Conservation (phyloP, 1,140 invertebrate species). For the Fopius arisanus region DNA sequence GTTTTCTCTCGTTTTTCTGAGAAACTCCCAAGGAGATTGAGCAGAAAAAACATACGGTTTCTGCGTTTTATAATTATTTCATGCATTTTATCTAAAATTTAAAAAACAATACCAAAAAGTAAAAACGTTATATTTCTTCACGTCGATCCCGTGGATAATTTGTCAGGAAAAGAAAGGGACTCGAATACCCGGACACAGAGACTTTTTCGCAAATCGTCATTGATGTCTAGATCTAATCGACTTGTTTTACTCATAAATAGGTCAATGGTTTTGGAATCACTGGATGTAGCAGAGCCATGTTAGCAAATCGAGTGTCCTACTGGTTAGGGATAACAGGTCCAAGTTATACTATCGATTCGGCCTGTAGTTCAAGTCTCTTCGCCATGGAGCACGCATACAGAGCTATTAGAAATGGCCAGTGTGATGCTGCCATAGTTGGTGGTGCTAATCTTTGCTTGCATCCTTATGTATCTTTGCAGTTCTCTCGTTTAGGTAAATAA, state of each 20-base stretch:
- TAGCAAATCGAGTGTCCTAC: slow-evolving; percentile 89
- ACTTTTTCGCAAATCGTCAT: too few relatives aligned
- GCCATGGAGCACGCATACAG: slow-evolving; percentile 85
- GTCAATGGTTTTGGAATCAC: slow-evolving; percentile 60
- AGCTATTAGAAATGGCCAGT: slow-evolving; percentile 78
- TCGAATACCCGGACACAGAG: too few relatives aligned
- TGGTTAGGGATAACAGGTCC: slow-evolving; percentile 76
- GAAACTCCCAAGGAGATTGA: too few relatives aligned
- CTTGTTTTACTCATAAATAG: slow-evolving; percentile 33
- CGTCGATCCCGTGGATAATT: too few relatives aligned
- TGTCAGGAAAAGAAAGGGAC: too few relatives aligned
- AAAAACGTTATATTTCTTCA: too few relatives aligned
- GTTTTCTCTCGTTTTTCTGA: too few relatives aligned
- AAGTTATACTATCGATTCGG: slow-evolving; percentile 85
- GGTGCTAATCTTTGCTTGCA: slow-evolving; percentile 86
- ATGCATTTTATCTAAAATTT: too few relatives aligned
- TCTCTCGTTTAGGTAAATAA: slow-evolving; percentile 63
- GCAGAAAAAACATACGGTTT: too few relatives aligned
- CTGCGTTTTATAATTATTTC: too few relatives aligned
- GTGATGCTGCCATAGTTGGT: slow-evolving; percentile 88
- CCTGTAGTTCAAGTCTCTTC: slow-evolving; percentile 88
- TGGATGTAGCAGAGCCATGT: slow-evolving; percentile 88
- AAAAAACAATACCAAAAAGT: too few relatives aligned
- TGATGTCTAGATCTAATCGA: too few relatives aligned
- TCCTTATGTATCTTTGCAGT: slow-evolving; percentile 86